Evolutionary conservation across 2,113 vertebrate genomes (phyloP).

Genomic region (Pongo abelii): DNA sequence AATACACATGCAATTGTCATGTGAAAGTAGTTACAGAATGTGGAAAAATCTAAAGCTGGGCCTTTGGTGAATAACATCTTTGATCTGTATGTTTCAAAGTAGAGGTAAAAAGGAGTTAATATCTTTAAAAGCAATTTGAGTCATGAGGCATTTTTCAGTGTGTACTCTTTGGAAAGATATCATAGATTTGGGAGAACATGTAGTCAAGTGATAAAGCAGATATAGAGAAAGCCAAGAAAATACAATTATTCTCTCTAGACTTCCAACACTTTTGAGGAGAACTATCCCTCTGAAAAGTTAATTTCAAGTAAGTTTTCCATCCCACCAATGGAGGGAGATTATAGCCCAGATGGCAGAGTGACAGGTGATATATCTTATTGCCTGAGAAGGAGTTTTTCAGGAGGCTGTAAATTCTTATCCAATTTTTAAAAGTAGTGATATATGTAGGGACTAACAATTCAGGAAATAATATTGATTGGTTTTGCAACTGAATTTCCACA

Average conservation of each 20-base stretch:
- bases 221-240: not conserved
- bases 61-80: not conserved
- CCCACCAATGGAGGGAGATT: not conserved
- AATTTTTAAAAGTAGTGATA: not conserved
- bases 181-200: not conserved
- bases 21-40: not conserved
- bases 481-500: not conserved
- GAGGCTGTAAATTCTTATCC: not conserved
- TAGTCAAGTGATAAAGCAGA: not conserved
- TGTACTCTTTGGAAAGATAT: not conserved
- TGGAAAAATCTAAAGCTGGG: not conserved
- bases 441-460: not conserved
- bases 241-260: not conserved
- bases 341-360: not conserved
- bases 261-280: constrained; percentile 9
- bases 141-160: not conserved
- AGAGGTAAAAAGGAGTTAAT: not conserved
- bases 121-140: constrained; percentile 17
- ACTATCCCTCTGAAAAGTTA: not conserved
- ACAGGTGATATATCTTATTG: not conserved
- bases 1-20: not conserved
- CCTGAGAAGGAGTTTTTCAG: not conserved
- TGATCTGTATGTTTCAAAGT: not conserved
- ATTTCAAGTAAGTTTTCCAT: not conserved
- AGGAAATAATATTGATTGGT: not conserved